Conservation (phyloP, 2,113 vertebrate species). For the Cyanocitta stelleri region DNA sequence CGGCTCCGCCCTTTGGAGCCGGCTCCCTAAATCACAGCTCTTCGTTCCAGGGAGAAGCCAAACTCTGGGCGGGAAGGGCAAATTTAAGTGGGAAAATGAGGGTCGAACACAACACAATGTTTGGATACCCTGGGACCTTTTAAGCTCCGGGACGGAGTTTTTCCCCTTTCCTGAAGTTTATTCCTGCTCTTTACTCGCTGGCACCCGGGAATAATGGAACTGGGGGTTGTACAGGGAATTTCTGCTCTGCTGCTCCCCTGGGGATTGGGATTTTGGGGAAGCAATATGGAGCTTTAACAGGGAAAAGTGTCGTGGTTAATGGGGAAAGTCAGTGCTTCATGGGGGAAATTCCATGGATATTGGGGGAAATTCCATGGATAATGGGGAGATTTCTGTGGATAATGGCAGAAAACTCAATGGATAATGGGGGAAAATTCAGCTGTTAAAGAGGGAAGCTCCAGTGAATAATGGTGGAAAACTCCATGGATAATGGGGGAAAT, state of each 20-base stretch:
- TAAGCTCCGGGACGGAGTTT: neutral
- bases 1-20: neutral
- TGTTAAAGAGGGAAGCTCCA: neutral
- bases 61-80: neutral
- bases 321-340: neutral
- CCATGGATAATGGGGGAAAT: neutral
- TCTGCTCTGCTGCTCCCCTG: neutral
- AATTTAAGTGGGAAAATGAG: neutral
- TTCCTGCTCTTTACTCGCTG: accelerated
- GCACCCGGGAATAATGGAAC: neutral
- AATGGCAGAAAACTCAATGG: too few species aligned
- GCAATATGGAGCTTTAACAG: neutral
- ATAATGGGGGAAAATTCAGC: neutral
- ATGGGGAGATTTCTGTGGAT: neutral
- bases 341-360: neutral
- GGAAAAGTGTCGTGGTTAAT: neutral
- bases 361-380: neutral
- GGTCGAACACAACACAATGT: accelerated
- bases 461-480: neutral
- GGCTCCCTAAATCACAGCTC: neutral
- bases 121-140: neutral
- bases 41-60: neutral
- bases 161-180: neutral
- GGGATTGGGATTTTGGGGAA: neutral
- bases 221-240: neutral